phyloP scores from a whole-genome alignment of 2,113 vertebrate genomes.

The Pampusana beccarii region DNA sequence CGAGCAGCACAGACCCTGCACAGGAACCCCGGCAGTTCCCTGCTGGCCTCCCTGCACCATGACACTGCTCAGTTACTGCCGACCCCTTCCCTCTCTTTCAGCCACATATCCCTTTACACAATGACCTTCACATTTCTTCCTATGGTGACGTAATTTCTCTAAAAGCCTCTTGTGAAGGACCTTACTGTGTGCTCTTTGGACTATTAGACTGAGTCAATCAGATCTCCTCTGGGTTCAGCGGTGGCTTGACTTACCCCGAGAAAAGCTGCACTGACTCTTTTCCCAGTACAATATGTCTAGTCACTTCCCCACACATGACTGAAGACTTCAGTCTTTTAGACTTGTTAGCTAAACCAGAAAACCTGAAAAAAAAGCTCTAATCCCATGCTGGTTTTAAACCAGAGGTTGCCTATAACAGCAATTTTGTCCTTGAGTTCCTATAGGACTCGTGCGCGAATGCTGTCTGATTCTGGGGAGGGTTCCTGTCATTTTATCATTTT shows the following conservation, averaged over 20 bases:
- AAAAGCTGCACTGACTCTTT: not conserved
- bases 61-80: not conserved
- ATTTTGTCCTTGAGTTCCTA: not conserved
- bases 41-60: not conserved
- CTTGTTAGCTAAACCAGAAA: not conserved
- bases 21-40: not conserved
- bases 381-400: not conserved
- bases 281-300: not conserved
- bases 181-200: not conserved
- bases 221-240: not conserved
- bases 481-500: not conserved
- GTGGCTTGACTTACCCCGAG: not conserved
- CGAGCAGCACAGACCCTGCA: not conserved
- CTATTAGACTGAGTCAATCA: no score
- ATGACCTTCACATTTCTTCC: not conserved
- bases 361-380: not conserved
- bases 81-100: not conserved
- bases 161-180: not conserved
- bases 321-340: not conserved
- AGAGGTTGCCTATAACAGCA: not conserved
- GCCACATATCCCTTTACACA: not conserved
- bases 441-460: fast-evolving
- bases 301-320: not conserved
- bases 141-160: not conserved
- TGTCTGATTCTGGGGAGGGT: not conserved